Conservation (phyloP, 2,888 invertebrate genomes). For the Meta bourneti region DNA sequence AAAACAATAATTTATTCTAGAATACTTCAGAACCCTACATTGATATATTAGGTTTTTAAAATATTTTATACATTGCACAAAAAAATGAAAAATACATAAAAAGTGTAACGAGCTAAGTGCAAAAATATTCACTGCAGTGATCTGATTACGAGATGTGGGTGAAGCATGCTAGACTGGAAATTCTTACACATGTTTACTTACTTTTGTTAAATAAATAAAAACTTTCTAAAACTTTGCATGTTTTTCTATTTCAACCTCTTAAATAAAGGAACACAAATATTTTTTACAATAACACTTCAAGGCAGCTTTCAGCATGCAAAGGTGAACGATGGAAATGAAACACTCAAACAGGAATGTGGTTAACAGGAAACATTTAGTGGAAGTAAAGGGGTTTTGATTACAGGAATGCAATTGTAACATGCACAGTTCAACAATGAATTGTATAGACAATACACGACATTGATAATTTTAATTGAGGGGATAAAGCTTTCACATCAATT, state of each 20-base stretch:
- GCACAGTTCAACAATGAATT: slow-evolving; percentile 10
- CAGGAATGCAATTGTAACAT: slow-evolving; percentile 48
- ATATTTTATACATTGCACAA: too few species aligned
- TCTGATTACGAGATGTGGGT: not conserved
- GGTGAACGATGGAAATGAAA: slow-evolving; percentile 24
- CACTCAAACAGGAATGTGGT: slow-evolving; percentile 33
- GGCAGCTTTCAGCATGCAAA: slow-evolving; percentile 28
- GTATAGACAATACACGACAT: not conserved
- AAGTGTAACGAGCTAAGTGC: not conserved
- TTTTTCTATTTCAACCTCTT: not conserved
- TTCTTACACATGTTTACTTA: too few species aligned
- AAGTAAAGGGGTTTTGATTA: slow-evolving; percentile 17
- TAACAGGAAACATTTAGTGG: slow-evolving; percentile 8
- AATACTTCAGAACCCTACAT: too few species aligned
- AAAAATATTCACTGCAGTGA: not conserved
- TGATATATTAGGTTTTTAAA: too few species aligned
- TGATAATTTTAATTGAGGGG: not conserved
- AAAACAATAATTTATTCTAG: too few species aligned
- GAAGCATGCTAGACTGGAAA: not conserved
- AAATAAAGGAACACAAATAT: not conserved
- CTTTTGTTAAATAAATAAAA: too few species aligned
- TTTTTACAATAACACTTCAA: slow-evolving; percentile 26
- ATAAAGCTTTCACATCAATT: too few species aligned
- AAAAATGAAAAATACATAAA: too few species aligned
- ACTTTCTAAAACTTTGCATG: not conserved